These are phyloP conservation scores for Xanthia icteritia DNA, from an alignment of 2,888 invertebrate species.

Conservation along the genomic window DNA sequence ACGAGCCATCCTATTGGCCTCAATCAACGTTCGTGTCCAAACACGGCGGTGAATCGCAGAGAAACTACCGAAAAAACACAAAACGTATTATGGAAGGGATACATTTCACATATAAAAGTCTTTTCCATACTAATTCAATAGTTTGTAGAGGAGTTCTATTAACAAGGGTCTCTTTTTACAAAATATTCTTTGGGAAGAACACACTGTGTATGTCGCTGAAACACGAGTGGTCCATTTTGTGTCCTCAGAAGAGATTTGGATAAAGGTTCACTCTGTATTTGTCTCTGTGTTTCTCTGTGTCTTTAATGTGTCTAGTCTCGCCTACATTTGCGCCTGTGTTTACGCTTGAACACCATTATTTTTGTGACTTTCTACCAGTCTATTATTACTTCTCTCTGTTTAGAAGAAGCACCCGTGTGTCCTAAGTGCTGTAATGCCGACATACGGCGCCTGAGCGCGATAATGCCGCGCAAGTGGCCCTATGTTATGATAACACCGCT, in stretches of 20 bases:
- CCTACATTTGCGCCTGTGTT: not conserved
- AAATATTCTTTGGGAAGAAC: constrained; percentile 30
- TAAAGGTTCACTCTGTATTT: not conserved
- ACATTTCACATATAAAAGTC: constrained; percentile 43
- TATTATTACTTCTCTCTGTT: not conserved
- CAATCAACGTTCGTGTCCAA: constrained; percentile 9
- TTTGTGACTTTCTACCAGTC: not conserved
- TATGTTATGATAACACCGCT: constrained; percentile 28
- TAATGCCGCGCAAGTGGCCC: constrained; percentile 25
- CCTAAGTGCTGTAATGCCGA: constrained; percentile 9
- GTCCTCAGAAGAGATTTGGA: not conserved
- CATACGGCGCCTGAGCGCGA: constrained; percentile 19
- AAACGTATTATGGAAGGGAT: constrained; percentile 44
- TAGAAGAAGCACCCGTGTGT: not conserved
- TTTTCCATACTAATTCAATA: constrained; percentile 49
- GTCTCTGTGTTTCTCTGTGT: not conserved
- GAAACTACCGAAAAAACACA: constrained; percentile 50
- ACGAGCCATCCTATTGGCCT: constrained; percentile 20
- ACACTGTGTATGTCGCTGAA: constrained; percentile 24
- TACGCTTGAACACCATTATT: not conserved
- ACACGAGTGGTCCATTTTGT: constrained; percentile 16
- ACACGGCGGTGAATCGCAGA: constrained; percentile 33
- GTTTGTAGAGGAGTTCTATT: constrained; percentile 32
- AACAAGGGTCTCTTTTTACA: constrained; percentile 28
- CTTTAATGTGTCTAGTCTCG: not conserved